Conservation (phyloP, 2,888 invertebrate genomes). For the Subacronicta megacephala region DNA sequence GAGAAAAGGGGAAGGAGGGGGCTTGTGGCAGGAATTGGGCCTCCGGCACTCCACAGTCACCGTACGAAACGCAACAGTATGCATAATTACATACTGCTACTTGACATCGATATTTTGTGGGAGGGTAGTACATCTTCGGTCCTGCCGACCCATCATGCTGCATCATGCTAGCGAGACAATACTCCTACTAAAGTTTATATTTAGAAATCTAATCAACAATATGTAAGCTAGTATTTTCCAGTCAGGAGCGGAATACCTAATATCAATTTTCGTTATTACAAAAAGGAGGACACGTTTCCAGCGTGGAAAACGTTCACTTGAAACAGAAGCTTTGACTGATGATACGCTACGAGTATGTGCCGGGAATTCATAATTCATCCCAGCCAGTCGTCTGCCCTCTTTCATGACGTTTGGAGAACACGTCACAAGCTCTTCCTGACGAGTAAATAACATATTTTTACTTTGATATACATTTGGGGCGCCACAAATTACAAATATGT, state of each 20-base stretch:
- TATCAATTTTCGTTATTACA: slow-evolving; percentile 28
- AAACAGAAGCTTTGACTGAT: slow-evolving; percentile 45
- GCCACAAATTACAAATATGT: slow-evolving; percentile 10
- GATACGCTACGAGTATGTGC: slow-evolving; percentile 35
- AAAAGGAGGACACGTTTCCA: slow-evolving; percentile 31
- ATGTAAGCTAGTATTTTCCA: slow-evolving; percentile 7
- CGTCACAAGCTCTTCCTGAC: slow-evolving; percentile 15
- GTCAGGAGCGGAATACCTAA: slow-evolving; percentile 13
- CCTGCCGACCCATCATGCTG: too few species aligned
- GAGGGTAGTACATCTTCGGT: too few species aligned
- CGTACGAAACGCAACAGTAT: too few species aligned
- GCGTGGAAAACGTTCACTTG: slow-evolving; percentile 25
- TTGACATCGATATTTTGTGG: too few species aligned
- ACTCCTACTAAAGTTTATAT: too few species aligned
- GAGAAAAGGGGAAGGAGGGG: too few species aligned
- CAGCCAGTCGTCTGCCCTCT: slow-evolving; percentile 28
- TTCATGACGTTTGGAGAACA: slow-evolving; percentile 31
- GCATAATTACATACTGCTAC: too few species aligned
- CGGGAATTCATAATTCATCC: slow-evolving; percentile 50
- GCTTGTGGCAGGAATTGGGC: too few species aligned
- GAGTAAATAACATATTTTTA: slow-evolving; percentile 17
- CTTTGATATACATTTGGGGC: slow-evolving; percentile 3
- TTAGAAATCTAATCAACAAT: neutral
- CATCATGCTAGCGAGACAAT: too few species aligned
- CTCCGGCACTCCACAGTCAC: too few species aligned